Conservation (phyloP, 2,113 vertebrate species). For the Talpa occidentalis region DNA sequence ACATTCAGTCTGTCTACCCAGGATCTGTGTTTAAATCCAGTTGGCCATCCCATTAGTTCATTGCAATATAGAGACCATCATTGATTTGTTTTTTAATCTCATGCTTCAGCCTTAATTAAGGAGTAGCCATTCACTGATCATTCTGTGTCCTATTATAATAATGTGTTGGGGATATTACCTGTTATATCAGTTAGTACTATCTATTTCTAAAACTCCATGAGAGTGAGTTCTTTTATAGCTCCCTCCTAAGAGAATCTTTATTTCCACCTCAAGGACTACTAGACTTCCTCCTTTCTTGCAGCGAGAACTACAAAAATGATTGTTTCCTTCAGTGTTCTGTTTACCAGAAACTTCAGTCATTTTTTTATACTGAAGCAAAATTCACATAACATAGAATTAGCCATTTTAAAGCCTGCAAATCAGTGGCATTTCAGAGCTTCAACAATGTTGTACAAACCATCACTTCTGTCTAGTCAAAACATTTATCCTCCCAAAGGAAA, state of each 20-base stretch:
- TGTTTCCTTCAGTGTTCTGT: not conserved
- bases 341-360: not conserved
- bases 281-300: not conserved
- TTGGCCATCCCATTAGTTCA: not conserved
- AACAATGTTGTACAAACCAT: not conserved
- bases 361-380: not conserved
- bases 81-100: constrained; percentile 19
- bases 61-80: not conserved
- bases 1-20: not conserved
- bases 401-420: not conserved
- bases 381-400: not conserved
- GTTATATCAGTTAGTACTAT: not conserved
- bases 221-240: not conserved
- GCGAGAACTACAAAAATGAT: not conserved
- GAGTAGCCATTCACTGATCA: not conserved
- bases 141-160: not conserved
- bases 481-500: not conserved
- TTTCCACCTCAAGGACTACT: not conserved
- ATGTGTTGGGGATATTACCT: not conserved
- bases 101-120: not conserved
- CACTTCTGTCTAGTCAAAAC: not conserved
- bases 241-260: not conserved
- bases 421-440: not conserved
- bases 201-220: not conserved
- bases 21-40: constrained; percentile 34